Conservation (phyloP, 2,888 invertebrate species). For the Microctonus aethiopoides region DNA sequence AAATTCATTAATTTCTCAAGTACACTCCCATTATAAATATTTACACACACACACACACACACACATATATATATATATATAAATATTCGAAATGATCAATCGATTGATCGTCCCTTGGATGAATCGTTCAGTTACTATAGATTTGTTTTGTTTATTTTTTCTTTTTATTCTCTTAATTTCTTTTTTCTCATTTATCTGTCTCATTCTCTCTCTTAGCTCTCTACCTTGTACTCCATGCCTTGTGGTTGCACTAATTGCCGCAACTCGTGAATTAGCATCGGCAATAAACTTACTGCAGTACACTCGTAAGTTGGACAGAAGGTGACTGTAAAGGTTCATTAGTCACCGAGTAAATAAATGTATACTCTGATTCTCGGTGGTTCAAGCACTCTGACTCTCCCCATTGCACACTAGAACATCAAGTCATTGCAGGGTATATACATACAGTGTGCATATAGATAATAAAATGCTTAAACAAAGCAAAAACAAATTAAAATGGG, state of each 20-base stretch:
- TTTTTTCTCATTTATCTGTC: too few relatives aligned
- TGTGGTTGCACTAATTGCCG: constrained; percentile 56
- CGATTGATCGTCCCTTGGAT: background rate
- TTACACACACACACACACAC: background rate
- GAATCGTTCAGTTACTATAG: background rate
- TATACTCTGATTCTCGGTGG: too few relatives aligned
- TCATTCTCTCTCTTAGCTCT: background rate
- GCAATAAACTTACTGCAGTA: constrained; percentile 58
- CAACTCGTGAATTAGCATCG: constrained; percentile 61
- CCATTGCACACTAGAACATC: too few relatives aligned
- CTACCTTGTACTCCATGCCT: background rate
- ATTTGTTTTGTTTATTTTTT: background rate
- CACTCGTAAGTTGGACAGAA: constrained; percentile 55
- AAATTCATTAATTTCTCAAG: background rate
- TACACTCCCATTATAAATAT: background rate
- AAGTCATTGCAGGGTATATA: too few relatives aligned
- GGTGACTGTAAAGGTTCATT: constrained; percentile 64
- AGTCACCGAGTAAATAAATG: constrained; percentile 60
- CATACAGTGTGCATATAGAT: background rate
- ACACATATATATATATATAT: background rate
- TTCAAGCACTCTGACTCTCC: too few relatives aligned
- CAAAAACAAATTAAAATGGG: background rate
- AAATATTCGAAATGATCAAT: background rate
- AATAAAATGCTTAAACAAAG: background rate
- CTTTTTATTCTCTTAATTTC: background rate